phyloP scores from a whole-genome alignment of 2,888 invertebrate genomes.

The Ochropacha duplaris region DNA sequence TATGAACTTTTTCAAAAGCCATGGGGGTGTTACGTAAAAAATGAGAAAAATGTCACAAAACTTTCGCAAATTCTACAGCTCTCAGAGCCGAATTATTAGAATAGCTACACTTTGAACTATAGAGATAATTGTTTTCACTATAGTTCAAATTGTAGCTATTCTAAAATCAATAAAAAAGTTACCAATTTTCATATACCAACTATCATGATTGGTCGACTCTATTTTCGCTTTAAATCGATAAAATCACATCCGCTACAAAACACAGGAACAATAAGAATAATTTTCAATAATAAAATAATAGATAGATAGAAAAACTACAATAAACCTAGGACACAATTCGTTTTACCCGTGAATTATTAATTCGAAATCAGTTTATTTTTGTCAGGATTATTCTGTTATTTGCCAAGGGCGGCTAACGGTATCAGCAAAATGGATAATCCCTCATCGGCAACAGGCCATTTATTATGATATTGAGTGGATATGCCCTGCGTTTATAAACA shows the following conservation, averaged over 20 bases:
- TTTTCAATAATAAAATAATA: background rate
- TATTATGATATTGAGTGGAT: slow-evolving; percentile 7
- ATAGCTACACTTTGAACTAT: too few relatives aligned
- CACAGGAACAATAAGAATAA: background rate
- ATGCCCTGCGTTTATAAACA: slow-evolving; percentile 5
- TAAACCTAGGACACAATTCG: background rate
- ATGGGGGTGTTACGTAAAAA: too few relatives aligned
- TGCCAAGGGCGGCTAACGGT: slow-evolving; percentile 1
- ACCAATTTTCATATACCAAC: too few relatives aligned
- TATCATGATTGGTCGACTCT: too few relatives aligned
- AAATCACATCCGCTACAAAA: background rate
- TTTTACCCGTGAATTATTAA: background rate
- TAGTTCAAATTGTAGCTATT: too few relatives aligned
- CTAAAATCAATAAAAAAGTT: too few relatives aligned
- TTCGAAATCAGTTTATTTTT: background rate
- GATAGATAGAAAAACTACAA: background rate
- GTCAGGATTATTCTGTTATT: slow-evolving; percentile 2
- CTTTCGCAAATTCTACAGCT: too few relatives aligned
- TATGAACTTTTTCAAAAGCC: too few relatives aligned
- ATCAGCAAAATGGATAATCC: slow-evolving; percentile 4
- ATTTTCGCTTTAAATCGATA: too few relatives aligned
- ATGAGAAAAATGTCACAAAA: too few relatives aligned
- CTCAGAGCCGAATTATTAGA: too few relatives aligned
- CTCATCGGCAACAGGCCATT: slow-evolving; percentile 3
- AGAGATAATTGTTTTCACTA: too few relatives aligned